phyloP scores from a whole-genome alignment of 2,113 vertebrate genomes.

The Mustela lutreola region DNA sequence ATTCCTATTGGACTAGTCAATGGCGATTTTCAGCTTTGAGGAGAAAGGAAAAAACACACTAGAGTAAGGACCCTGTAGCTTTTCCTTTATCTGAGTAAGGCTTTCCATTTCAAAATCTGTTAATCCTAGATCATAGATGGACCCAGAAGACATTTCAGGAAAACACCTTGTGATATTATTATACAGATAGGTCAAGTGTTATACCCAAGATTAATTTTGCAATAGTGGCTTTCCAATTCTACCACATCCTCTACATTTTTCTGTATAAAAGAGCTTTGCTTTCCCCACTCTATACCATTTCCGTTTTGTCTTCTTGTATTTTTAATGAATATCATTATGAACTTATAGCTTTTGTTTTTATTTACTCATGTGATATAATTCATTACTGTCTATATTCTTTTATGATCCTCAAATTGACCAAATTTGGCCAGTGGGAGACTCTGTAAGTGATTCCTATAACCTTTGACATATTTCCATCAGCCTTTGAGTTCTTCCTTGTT shows the following conservation, averaged over 20 bases:
- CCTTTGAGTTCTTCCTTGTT: conserved; percentile 46
- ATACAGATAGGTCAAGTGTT: background rate
- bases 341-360: background rate
- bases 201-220: background rate
- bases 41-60: background rate
- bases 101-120: conserved; percentile 35
- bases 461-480: background rate
- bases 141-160: background rate
- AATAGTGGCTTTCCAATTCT: conserved; percentile 15
- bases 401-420: background rate
- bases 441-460: background rate
- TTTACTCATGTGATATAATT: conserved; percentile 22
- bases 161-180: background rate
- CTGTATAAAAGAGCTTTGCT: conserved; percentile 12
- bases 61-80: background rate
- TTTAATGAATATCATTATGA: background rate
- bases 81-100: background rate
- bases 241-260: background rate
- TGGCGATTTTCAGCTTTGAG: conserved; percentile 19
- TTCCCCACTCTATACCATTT: background rate
- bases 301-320: background rate
- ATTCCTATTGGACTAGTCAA: background rate
- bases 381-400: background rate
- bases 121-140: background rate
- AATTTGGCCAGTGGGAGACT: background rate